Conservation (phyloP, 1,140 invertebrate genomes). For the Musca domestica region DNA sequence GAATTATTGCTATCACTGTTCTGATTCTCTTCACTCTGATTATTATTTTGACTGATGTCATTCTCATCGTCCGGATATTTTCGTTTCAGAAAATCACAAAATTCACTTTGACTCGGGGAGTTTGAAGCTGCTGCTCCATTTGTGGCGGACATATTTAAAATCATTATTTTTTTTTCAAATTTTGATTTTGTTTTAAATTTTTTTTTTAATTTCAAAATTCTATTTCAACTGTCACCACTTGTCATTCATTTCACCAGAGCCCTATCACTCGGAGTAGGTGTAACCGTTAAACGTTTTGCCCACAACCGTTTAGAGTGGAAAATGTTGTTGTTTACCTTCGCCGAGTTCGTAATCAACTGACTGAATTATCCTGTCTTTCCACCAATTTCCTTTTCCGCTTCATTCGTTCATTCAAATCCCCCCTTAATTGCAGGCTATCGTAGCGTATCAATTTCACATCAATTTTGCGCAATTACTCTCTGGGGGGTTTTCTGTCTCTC, state of each 20-base stretch:
- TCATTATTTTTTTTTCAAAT: slow-evolving; percentile 22
- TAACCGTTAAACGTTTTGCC: background rate
- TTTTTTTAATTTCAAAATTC: background rate
- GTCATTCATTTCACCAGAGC: background rate
- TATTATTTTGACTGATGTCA: background rate
- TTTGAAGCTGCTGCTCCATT: background rate
- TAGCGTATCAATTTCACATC: too few species aligned
- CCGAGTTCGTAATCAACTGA: background rate
- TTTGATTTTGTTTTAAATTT: background rate
- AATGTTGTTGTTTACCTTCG: slow-evolving; percentile 11
- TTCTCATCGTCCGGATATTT: slow-evolving; percentile 14
- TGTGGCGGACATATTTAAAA: slow-evolving; percentile 25
- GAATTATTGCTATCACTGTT: slow-evolving; percentile 4
- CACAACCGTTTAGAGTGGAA: background rate
- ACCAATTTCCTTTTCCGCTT: too few species aligned
- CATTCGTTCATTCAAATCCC: too few species aligned
- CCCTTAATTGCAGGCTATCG: too few species aligned
- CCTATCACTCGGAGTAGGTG: background rate
- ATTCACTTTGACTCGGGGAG: slow-evolving; percentile 7
- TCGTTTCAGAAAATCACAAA: slow-evolving; percentile 25
- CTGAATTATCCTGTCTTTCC: slow-evolving; percentile 11
- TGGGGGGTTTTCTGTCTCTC: background rate
- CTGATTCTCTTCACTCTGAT: background rate
- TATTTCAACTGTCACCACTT: slow-evolving; percentile 3
- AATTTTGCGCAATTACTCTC: too few species aligned